phyloP scores from a whole-genome alignment of 2,797 vertebrate genomes.

The Netta rufina region DNA sequence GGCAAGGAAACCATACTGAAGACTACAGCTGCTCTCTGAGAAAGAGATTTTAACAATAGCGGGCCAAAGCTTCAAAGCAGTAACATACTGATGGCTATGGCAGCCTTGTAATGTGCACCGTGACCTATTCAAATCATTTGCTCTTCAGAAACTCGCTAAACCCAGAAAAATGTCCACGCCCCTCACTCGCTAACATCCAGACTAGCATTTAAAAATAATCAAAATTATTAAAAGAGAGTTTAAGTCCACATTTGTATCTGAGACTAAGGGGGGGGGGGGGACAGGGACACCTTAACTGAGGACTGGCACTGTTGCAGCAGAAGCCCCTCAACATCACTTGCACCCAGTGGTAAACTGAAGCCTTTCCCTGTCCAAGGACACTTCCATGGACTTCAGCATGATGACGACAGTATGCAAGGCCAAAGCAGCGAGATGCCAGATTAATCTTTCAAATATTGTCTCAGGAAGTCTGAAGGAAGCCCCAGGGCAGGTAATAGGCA shows the following conservation, averaged over 20 bases:
- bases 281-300: background rate
- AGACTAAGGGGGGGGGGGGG: background rate
- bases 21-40: background rate
- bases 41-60: background rate
- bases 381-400: rapidly evolving
- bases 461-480: background rate
- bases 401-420: background rate
- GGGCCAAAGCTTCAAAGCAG: background rate
- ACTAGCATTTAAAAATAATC: too few species aligned
- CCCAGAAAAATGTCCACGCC: background rate
- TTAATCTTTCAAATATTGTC: background rate
- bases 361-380: too few species aligned
- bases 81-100: background rate
- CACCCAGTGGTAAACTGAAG: background rate
- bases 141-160: background rate
- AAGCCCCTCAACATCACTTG: background rate
- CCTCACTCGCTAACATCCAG: background rate
- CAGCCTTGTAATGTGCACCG: background rate
- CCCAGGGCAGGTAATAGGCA: background rate
- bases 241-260: background rate
- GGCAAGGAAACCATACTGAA: background rate
- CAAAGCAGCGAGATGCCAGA: background rate
- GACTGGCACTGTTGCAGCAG: background rate
- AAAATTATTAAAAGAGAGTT: background rate
- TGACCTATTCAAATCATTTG: background rate